Base-by-base conservation (phyloP, 2,888 invertebrate genomes). In the Branchipolynoe longqiensis region DNA sequence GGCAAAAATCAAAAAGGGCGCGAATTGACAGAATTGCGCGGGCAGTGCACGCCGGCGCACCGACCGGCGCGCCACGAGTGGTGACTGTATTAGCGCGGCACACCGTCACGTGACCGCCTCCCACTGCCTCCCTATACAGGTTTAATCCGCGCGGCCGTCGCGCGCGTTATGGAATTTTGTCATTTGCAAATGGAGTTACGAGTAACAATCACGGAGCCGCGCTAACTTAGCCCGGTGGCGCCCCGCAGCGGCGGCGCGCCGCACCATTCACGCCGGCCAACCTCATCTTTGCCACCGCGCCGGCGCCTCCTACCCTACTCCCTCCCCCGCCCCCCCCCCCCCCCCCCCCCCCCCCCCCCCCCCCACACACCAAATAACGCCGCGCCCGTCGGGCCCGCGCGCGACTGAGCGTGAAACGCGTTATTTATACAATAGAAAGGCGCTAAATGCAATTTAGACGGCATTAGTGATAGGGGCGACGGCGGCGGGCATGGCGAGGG, bases 121-220 rank as follows among this genome's bases (percentile, higher is more conserved):
- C 74, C 84, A 84, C n/a, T n/a, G n/a, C n/a, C n/a, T n/a, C n/a
- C n/a, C 84, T 58, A 33, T 54, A 84, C 84, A 84, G 78, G 73
- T 84, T 48, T 73, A 74, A 84, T 84, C 31, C 38, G n/a, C 18
- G 4, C 40, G 41, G 22, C 38, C 41, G 31, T 12, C 74, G 36
- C 25, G 56, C 12, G 56, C 58, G 41, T 84, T 74, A 84, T 84
- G 78, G 56, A 84, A 84, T 84, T 84, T 84, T 84, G 74, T 84
- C 78, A 84, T 84, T 74, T 78, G 74, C 40, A 54, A 84, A 84
- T 78, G 59, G 54, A 74, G 73, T 84, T 84, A 84, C 38, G 78
- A 62, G 84, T 84, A 84, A 84, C 84, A 84, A 84, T 84, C 84
- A 78, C 69, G n/a, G 84, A 84, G 84, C 74, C 28, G 14, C 58